These are phyloP conservation scores for Cancer borealis DNA, from an alignment of 2,888 invertebrate genomes.

Conservation along the genomic window DNA sequence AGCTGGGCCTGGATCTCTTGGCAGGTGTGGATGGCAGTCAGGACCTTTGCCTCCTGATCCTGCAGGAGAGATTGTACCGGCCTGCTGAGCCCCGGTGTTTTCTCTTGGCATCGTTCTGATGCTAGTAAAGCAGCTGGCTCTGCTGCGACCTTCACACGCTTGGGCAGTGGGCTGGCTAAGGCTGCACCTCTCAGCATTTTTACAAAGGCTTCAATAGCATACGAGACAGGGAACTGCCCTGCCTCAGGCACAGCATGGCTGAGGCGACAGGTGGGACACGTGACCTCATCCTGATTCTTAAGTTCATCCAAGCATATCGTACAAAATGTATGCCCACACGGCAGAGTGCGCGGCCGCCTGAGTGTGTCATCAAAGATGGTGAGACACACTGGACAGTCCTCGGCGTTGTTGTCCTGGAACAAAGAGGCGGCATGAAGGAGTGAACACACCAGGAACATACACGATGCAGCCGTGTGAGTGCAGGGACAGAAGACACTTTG, in stretches of 20 bases:
- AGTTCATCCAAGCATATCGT: background rate
- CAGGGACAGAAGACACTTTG: too few relatives aligned
- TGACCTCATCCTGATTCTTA: background rate
- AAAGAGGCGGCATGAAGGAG: background rate
- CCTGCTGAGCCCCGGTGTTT: background rate
- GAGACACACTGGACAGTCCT: background rate
- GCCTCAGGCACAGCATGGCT: background rate
- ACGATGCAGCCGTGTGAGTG: too few relatives aligned
- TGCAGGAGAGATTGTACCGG: background rate
- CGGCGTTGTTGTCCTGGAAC: background rate
- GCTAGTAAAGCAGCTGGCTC: background rate
- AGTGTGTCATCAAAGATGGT: background rate
- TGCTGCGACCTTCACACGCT: background rate
- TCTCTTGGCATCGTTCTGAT: background rate
- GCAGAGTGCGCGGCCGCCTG: background rate
- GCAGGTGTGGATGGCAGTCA: background rate
- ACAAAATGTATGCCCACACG: background rate
- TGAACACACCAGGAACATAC: too few relatives aligned
- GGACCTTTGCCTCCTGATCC: background rate
- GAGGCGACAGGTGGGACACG: background rate
- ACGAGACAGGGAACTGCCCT: background rate
- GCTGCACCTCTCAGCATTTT: too few relatives aligned
- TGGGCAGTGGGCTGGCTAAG: too few relatives aligned
- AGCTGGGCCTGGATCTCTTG: background rate
- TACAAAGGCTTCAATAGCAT: too few relatives aligned